These are phyloP conservation scores for Lepidurus arcticus DNA, from an alignment of 1,140 invertebrate species.

Conservation along the genomic window DNA sequence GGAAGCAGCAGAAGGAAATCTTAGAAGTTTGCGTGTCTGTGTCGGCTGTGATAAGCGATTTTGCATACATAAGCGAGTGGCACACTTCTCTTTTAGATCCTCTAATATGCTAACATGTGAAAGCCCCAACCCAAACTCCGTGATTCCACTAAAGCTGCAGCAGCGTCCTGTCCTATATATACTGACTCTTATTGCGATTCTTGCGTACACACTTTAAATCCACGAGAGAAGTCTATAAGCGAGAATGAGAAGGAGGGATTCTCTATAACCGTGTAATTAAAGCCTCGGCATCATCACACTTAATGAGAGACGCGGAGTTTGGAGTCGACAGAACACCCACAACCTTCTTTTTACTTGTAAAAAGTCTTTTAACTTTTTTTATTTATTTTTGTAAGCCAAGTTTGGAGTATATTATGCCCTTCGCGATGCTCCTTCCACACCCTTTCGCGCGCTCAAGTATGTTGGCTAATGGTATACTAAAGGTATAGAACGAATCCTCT, in stretches of 20 bases:
- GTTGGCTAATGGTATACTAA: neutral
- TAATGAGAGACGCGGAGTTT: neutral
- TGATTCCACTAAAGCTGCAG: neutral
- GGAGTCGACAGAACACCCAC: neutral
- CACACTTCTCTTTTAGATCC: slow-evolving; percentile 9
- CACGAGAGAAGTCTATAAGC: neutral
- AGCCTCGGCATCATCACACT: slow-evolving; percentile 1
- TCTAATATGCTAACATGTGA: neutral
- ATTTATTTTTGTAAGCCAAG: neutral
- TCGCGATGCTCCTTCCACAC: slow-evolving; percentile 16
- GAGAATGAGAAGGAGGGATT: neutral
- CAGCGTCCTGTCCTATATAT: neutral
- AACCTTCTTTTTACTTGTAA: slow-evolving; percentile 12
- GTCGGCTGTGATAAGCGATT: slow-evolving; percentile 4
- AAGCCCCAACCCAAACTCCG: neutral
- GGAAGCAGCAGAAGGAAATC: neutral
- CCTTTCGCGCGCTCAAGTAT: neutral
- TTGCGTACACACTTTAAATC: neutral
- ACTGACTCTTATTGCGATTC: neutral
- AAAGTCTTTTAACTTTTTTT: slow-evolving; percentile 3
- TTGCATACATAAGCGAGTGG: neutral
- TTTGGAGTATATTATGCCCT: neutral
- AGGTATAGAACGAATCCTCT: neutral
- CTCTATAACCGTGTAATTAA: neutral
- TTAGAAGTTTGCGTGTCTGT: neutral